Evolutionary conservation across 1,140 invertebrate genomes (phyloP), one percentile per base, ranked within the genome.

Genomic region (Tetraneura akinire): DNA sequence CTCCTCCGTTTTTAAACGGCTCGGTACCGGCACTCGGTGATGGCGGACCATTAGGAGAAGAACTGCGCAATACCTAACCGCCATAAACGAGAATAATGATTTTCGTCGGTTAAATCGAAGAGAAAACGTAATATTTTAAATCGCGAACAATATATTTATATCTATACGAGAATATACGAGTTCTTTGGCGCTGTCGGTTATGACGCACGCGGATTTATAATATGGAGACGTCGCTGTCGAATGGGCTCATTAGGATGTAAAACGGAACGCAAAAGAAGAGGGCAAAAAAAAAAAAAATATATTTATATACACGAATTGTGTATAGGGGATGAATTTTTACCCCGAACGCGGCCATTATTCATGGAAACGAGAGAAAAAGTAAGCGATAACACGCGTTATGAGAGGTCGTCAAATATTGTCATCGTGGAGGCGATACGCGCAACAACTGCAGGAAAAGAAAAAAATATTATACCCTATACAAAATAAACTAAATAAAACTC

Each of bases 401-500:
- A n/a, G n/a, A 68, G 64, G 37, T 45, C 64, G 64, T 68, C 64
- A 68, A 68, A 68, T n/a, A n/a, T 68, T 68, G 32, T 68, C 64
- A 68, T 68, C n/a, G 11, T 21, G 64, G 21, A 37, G n/a, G n/a
- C n/a, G n/a, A n/a, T n/a, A n/a, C n/a, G n/a, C n/a, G n/a, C 5
- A 32, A 68, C 14, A 68, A 45, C 37, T n/a, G n/a, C n/a, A n/a
- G 64, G 0, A 21, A 21, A 23, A 23, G 14, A 21, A 66, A 66
- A 66, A 42, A 45, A 45, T 13, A 45, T n/a, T n/a, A 68, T 14
- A 42, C 64, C 21, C 37, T 68, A 45, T 45, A 45, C 64, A 45
- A 45, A 42, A n/a, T n/a, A n/a, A 68, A 45, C 64, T n/a, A n/a
- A n/a, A n/a, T n/a, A n/a, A n/a, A n/a, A n/a, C n/a, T n/a, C n/a